Evolutionary conservation across 1,140 invertebrate species (phyloP), one percentile per base, ranked within the genome.

Genomic region (Myzus persicae): DNA sequence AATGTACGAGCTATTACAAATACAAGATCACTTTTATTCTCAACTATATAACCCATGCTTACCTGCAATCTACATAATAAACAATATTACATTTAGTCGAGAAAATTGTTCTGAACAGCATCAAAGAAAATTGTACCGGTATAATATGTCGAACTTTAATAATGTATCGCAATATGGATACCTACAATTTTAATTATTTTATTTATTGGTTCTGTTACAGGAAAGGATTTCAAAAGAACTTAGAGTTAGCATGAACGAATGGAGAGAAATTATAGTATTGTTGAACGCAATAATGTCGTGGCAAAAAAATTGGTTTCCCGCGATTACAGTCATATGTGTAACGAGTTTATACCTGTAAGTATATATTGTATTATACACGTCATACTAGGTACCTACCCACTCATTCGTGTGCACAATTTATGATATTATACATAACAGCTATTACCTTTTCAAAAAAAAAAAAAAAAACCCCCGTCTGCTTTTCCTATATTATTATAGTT

Each of bases 221-320:
- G 44, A 92, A 38, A 48, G 8, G 40, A 84, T 48, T 51, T 82
- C 76, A 31, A 84, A 92, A 31, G 22, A 51, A 38, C n/a, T 84
- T 48, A 82, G 51, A 48, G 44, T 46, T 48, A 18, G n/a, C n/a
- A 22, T 84, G 24, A 31, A 82, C n/a, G 91, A 84, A 48, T 92
- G 91, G 91, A 81, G 26, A 51, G 91, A 92, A 84, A 48, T 92
- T 26, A 48, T 92, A 6, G 81, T 92, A 20, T 18, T 92, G 11
- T 51, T 92, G 7, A 48, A 92, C 24, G 42, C 44, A 36, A 46
- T 92, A 51, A 92, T 92, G 76, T 36, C n/a, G 2, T 92, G 76
- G 76, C 36, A 92, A 51, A 51, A 92, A 84, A 92, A 46, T 38
- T 92, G 91, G 91, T 92, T 92, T 92, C 91, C 91, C 9, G n/a